phyloP scores from a whole-genome alignment of 2,888 invertebrate genomes.

The Hypsopygia costalis region DNA sequence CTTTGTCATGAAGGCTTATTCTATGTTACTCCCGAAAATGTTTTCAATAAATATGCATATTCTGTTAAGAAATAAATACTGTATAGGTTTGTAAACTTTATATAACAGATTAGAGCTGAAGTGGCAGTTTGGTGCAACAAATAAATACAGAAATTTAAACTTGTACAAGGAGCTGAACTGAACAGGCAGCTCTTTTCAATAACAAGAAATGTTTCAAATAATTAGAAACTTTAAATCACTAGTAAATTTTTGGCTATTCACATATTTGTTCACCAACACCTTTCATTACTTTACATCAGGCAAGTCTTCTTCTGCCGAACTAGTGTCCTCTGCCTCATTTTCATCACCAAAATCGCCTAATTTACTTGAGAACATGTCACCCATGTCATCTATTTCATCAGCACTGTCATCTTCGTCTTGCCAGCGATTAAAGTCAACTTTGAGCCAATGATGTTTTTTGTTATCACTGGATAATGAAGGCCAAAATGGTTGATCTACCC shows the following conservation, averaged over 20 bases:
- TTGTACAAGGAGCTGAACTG: neutral
- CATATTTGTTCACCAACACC: slow-evolving; percentile 13
- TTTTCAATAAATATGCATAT: no score
- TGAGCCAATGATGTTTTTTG: slow-evolving; percentile 96
- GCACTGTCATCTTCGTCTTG: slow-evolving; percentile 97
- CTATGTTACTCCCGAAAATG: no score
- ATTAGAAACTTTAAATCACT: neutral
- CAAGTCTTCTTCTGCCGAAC: slow-evolving; percentile 87
- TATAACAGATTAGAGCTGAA: no score
- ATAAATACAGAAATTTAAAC: no score
- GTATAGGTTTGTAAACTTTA: no score
- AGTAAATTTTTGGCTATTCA: slow-evolving; percentile 29
- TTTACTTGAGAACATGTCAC: slow-evolving; percentile 59
- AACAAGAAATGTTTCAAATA: neutral
- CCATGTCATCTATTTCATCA: slow-evolving; percentile 80
- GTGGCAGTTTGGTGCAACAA: no score
- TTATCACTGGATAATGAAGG: slow-evolving; percentile 91
- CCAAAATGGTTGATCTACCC: slow-evolving; percentile 89
- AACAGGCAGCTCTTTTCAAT: neutral
- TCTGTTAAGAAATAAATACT: no score
- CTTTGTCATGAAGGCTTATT: no score
- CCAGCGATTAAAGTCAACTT: slow-evolving; percentile 98
- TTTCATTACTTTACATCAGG: slow-evolving; percentile 82
- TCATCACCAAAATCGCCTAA: slow-evolving; percentile 50
- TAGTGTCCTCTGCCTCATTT: slow-evolving; percentile 78